Conservation (phyloP, 2,113 vertebrate genomes). For the Catagonus wagneri region DNA sequence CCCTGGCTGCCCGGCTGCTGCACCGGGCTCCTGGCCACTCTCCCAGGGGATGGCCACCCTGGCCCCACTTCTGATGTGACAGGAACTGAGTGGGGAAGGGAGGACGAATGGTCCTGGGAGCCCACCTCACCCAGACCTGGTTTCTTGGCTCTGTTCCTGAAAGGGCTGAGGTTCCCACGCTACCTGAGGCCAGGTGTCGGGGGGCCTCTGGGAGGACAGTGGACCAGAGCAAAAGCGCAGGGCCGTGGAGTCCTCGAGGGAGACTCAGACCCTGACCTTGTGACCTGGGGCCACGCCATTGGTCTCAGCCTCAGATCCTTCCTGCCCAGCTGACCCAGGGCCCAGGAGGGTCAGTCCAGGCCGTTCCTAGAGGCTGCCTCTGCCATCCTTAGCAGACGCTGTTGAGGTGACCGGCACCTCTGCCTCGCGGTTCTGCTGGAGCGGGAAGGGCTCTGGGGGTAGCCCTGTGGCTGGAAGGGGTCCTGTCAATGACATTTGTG, state of each 20-base stretch:
- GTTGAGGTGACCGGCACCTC: neutral
- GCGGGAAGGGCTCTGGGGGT: fast-evolving
- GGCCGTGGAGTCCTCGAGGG: too few species aligned
- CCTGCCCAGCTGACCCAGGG: neutral
- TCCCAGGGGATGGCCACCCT: neutral
- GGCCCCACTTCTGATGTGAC: neutral
- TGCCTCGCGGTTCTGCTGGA: neutral
- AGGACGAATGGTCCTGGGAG: neutral
- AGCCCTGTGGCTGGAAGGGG: neutral
- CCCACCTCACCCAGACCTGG: fast-evolving
- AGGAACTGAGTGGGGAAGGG: neutral
- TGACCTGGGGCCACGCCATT: neutral
- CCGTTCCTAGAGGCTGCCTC: neutral
- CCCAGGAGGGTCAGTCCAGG: neutral
- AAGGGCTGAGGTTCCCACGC: neutral
- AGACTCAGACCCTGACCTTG: neutral
- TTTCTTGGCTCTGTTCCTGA: neutral
- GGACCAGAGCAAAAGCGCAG: neutral
- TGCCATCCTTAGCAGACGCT: neutral
- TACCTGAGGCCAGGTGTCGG: neutral
- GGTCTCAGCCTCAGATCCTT: neutral
- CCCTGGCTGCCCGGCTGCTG: neutral
- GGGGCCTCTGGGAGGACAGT: fast-evolving
- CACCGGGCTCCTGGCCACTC: fast-evolving
- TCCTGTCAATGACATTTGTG: neutral